Conservation (phyloP, 2,113 vertebrate species). For the Gnathochromis pfefferi region DNA sequence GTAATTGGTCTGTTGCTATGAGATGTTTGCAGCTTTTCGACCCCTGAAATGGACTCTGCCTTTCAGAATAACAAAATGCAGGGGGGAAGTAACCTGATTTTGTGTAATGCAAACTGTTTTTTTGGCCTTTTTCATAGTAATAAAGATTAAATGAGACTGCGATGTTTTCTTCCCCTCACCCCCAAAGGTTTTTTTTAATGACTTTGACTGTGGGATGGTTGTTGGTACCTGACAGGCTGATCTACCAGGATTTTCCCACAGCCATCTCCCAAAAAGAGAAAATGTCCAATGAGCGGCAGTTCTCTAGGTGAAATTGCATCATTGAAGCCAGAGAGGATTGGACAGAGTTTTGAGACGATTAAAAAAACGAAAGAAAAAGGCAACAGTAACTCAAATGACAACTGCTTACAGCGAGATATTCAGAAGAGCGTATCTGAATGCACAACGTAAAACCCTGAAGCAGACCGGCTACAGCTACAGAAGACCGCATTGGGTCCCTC, state of each 20-base stretch:
- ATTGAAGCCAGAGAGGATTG: not conserved
- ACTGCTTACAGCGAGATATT: not conserved
- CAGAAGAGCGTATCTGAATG: not conserved
- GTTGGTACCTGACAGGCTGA: not conserved
- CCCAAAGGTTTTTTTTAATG: not conserved
- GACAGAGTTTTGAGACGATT: not conserved
- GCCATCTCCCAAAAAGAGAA: not conserved
- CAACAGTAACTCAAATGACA: not conserved
- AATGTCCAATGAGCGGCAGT: not conserved
- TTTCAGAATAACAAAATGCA: not conserved
- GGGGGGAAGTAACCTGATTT: not conserved
- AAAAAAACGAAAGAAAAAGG: not conserved
- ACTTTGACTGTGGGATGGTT: not conserved
- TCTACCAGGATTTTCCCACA: not conserved
- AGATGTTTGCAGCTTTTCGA: not conserved
- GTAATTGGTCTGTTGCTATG: not conserved
- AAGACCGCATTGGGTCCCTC: not conserved
- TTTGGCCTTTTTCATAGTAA: not conserved
- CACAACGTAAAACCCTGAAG: not conserved
- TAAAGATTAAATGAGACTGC: not conserved
- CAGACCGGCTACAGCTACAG: not conserved
- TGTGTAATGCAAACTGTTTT: not conserved
- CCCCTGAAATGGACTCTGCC: not conserved
- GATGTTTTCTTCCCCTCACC: accelerated
- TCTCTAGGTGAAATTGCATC: not conserved